Percentiles rank a stretch among this genome's conserved stretches.
These are phyloP conservation scores for Achatina immaculata DNA, from an alignment of 1,140 invertebrate genomes.

Conservation along the genomic window DNA sequence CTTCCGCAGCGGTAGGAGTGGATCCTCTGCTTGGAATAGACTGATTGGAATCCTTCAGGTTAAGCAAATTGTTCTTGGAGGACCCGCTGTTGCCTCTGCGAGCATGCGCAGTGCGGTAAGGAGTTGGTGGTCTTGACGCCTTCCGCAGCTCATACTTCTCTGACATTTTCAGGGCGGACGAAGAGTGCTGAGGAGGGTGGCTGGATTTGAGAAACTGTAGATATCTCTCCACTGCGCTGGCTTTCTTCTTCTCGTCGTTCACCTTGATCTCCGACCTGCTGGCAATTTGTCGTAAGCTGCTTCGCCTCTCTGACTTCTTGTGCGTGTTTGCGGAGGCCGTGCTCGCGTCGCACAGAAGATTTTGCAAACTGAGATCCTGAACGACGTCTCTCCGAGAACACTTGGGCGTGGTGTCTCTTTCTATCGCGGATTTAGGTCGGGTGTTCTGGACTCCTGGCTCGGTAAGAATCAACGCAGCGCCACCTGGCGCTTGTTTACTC, in stretches of 20 bases:
- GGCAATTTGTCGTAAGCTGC: neutral
- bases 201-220: neutral
- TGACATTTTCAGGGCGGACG: neutral
- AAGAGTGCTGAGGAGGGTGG: neutral
- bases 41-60: neutral
- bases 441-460: too few relatives aligned
- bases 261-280: neutral
- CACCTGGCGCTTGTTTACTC: neutral
- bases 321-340: neutral
- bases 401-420: neutral
- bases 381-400: neutral
- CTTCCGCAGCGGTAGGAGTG: too few relatives aligned
- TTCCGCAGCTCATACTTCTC: neutral
- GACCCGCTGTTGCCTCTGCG: neutral
- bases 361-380: neutral
- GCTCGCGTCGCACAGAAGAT: neutral
- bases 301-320: neutral
- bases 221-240: neutral
- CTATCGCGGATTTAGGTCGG: neutral
- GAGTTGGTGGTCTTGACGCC: neutral
- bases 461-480: neutral
- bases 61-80: neutral
- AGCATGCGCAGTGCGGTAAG: neutral
- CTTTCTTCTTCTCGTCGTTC: neutral
- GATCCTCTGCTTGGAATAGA: neutral